Evolutionary conservation across 2,113 vertebrate species (phyloP).

Genomic region (Thymallus thymallus): DNA sequence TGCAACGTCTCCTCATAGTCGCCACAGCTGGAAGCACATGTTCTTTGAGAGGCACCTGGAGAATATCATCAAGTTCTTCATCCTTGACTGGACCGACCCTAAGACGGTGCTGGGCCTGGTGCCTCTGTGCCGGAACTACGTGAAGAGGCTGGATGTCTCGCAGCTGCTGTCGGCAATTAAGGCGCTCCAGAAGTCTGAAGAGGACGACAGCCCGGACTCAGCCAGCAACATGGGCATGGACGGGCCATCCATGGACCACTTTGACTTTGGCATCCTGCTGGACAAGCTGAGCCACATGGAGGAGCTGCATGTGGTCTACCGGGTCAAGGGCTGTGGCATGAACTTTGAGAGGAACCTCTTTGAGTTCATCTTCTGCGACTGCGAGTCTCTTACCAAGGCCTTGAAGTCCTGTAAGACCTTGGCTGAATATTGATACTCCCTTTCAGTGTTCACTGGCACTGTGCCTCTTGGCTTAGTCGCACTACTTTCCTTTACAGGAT

Average conservation of each 20-base stretch:
- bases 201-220: constrained; percentile 55
- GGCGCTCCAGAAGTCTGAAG: constrained; percentile 44
- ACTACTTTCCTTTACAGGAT: not conserved
- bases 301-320: constrained; percentile 83
- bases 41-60: constrained; percentile 88
- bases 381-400: constrained; percentile 74
- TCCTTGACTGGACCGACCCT: constrained; percentile 78
- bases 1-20: constrained; percentile 75
- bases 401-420: no score
- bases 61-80: constrained; percentile 79
- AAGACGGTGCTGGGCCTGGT: constrained; percentile 69
- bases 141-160: constrained; percentile 76
- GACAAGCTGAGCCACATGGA: constrained; percentile 78
- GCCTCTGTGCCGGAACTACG: constrained; percentile 75
- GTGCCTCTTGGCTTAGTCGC: not conserved
- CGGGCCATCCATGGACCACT: constrained; percentile 74
- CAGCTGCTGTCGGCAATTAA: constrained; percentile 85
- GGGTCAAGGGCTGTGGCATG: constrained; percentile 89
- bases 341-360: constrained; percentile 92
- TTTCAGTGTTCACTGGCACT: constrained; percentile 63
- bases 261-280: constrained; percentile 78
- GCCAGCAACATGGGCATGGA: constrained; percentile 59
- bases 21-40: constrained; percentile 88
- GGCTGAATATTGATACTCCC: no score
- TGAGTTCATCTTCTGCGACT: constrained; percentile 87